A percentile compares a stretch with the other conserved stretches of the same genome.
These are phyloP conservation scores for Cephus rjabovi DNA, from an alignment of 2,888 invertebrate genomes.

Conservation along the genomic window DNA sequence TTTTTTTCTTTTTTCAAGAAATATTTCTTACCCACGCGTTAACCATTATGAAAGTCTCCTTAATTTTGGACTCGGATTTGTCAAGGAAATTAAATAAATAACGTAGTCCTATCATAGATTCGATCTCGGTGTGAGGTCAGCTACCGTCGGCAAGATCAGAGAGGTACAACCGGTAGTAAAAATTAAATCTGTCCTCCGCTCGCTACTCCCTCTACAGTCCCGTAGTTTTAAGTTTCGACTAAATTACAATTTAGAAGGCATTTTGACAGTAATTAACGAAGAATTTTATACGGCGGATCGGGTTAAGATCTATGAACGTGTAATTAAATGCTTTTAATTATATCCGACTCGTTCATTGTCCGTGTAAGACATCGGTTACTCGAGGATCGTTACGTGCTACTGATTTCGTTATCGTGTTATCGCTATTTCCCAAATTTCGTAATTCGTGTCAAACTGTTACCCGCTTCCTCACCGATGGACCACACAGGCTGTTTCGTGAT, in stretches of 20 bases:
- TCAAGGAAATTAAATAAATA: constrained; percentile 20
- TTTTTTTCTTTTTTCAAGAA: neutral
- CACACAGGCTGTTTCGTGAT: neutral
- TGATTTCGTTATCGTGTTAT: neutral
- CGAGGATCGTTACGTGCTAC: neutral
- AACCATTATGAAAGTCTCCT: neutral
- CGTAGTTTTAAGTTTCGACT: constrained; percentile 14
- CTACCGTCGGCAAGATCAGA: constrained; percentile 25
- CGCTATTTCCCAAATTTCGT: constrained; percentile 4
- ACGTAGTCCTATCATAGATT: constrained; percentile 9
- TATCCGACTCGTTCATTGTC: constrained; percentile 19
- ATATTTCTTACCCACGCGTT: neutral
- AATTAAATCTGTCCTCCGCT: constrained; percentile 23
- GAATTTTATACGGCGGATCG: constrained; percentile 43
- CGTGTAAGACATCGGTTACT: constrained; percentile 1
- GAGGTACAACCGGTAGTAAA: constrained; percentile 19
- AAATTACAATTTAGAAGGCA: constrained; percentile 23
- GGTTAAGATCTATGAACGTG: constrained; percentile 36
- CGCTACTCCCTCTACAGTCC: constrained; percentile 1
- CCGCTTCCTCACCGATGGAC: neutral
- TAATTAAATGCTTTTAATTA: constrained; percentile 48
- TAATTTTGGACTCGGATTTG: constrained; percentile 9
- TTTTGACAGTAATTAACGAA: constrained; percentile 31
- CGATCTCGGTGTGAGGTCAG: constrained; percentile 15
- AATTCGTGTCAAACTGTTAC: neutral